Conservation (phyloP, 1,140 invertebrate genomes). For the Apis florea region DNA sequence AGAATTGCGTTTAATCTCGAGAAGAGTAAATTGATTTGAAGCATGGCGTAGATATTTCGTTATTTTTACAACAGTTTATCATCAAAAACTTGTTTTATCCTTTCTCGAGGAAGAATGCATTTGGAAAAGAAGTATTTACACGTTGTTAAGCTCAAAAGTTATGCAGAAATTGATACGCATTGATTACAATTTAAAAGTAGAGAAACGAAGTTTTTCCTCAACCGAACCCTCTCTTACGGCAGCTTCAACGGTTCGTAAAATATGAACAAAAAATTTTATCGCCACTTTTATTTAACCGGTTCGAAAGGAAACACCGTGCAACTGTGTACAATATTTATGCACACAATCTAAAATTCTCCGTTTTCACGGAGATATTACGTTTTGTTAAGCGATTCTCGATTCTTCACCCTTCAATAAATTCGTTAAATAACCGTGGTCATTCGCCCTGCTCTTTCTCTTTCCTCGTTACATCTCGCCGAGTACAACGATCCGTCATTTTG, state of each 20-base stretch:
- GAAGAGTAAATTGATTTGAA: background rate
- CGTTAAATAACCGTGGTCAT: background rate
- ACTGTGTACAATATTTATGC: background rate
- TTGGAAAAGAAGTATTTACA: background rate
- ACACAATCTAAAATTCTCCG: background rate
- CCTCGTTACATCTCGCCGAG: slow-evolving; percentile 15
- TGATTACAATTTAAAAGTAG: background rate
- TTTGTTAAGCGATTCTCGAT: background rate
- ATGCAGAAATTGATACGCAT: background rate
- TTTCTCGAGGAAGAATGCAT: background rate
- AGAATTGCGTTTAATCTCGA: too few relatives aligned
- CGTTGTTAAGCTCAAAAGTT: background rate
- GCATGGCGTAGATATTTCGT: background rate
- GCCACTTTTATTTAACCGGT: background rate
- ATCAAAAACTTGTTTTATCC: background rate
- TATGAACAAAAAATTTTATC: background rate
- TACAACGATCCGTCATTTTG: background rate
- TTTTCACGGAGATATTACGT: background rate
- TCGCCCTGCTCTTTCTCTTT: background rate
- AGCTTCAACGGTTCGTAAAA: slow-evolving; percentile 4
- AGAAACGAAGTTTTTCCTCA: background rate
- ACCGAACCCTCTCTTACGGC: background rate
- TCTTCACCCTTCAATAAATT: background rate
- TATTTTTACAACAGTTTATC: background rate
- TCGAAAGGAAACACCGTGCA: background rate